Conservation (phyloP, 2,797 vertebrate genomes). For the Echeneis naucrates region DNA sequence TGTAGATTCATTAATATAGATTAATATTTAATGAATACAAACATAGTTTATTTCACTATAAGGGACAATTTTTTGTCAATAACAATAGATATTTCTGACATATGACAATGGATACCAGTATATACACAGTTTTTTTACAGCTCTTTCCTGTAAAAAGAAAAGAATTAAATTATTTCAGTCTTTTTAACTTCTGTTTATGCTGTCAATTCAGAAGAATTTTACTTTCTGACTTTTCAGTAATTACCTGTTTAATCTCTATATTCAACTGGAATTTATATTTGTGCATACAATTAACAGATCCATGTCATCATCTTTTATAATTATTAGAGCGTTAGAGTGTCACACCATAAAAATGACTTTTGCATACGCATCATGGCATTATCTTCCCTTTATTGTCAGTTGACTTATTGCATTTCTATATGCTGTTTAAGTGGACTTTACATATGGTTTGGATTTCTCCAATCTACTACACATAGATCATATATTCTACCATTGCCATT, state of each 20-base stretch:
- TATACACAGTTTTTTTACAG: background rate
- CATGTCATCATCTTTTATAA: conserved; percentile 59
- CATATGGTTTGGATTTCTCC: background rate
- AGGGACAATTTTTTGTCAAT: background rate
- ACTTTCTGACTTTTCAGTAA: conserved; percentile 3
- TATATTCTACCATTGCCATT: conserved; percentile 15
- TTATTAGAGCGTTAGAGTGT: conserved; percentile 37
- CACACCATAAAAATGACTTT: too few species aligned
- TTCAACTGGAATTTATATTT: conserved; percentile 30
- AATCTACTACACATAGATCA: conserved; percentile 14
- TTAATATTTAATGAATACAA: background rate
- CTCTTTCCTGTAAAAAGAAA: too few species aligned
- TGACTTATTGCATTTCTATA: conserved; percentile 33
- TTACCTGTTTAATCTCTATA: conserved; percentile 8
- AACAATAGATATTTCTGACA: background rate
- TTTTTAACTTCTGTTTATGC: background rate
- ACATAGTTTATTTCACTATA: background rate
- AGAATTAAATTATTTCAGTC: background rate
- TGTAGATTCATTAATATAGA: background rate
- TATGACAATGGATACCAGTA: background rate
- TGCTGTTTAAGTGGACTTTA: conserved; percentile 9
- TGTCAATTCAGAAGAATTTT: background rate
- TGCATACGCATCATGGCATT: too few species aligned
- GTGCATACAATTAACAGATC: conserved; percentile 38
- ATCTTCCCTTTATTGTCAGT: too few species aligned